Base-by-base conservation (phyloP, 1,140 invertebrate genomes). In the Conus ventricosus region DNA sequence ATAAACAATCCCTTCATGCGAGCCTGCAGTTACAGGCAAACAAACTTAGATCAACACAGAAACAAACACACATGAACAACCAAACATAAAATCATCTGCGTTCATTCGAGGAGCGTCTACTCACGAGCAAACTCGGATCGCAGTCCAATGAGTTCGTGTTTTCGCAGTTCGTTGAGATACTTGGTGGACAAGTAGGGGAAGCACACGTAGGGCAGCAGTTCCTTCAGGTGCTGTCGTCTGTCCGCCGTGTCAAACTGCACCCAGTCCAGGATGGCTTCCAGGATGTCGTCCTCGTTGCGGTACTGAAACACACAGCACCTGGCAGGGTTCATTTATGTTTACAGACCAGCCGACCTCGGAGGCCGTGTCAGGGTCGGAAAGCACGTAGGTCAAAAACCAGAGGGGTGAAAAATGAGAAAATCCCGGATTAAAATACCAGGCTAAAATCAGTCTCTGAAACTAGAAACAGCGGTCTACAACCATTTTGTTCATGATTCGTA, bases 231-330 rank as follows among this genome's bases (percentile, higher is more conserved):
- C 11, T 87, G 67, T 20, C 71, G n/a, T 23, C 89, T 86, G 5
- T n/a, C 54, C 27, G 82, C 71, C 20, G 39, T 63, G 63, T 91
- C 89, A 15, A 63, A 75, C 17, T 71, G 84, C 5, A 88, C 86
- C 91, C 91, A 92, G 23, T 78, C 82, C 83, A 92, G 76, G 1
- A 90, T 89, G 53, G 89, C 81, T n/a, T 91, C 90, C 85, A 90
- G 90, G 0, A 92, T 84, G 76, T 90, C 87, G 27, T 92, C 89
- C 57, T 92, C 90, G 27, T 71, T 87, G 20, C 80, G 71, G 27
- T 89, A 89, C 53, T 90, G 87, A 23, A 91, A 88, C 53, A 81
- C 27, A 20, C 39, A 39, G 39, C 39, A 39, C 39, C 39, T 1
- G 11, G 20, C 11, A 63, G 60, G 39, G 39, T 39, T 39, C n/a